Evolutionary conservation across 2,113 vertebrate species (phyloP), one percentile per base, ranked within the genome.

Genomic region (Oophaga pumilio): DNA sequence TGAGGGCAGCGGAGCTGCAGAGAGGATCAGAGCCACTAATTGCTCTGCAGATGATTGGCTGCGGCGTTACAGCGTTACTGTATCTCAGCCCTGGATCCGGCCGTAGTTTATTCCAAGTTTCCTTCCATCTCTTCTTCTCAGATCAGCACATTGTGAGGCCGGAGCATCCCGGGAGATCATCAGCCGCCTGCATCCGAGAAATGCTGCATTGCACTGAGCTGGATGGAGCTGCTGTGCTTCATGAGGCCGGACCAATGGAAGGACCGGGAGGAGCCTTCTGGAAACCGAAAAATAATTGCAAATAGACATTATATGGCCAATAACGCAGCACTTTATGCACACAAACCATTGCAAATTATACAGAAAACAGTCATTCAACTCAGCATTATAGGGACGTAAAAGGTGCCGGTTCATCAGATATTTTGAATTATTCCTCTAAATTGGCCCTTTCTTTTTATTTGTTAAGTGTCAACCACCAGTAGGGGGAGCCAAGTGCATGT

Each of bases 41-140:
- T 57, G 53, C 76, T 79, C 76, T 79, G 76, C 76, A 59, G 76
- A 79, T 79, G n/a, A 43, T 33, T 43, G 28, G 69, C 14, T 73
- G 69, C 43, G 69, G 69, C 33, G 69, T 43, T 73, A 17, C 69
- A 43, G 26, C 33, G 4, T 71, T 28, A 28, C 28, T 73, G 18
- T 17, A 43, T 73, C 69, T 1, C 69, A 73, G 69, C 26, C 69
- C 17, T 5, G 33, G 3, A 43, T 18, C n/a, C 26, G 12, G 28
- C 28, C 33, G 1, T 2, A 73, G 26, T 73, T 73, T 73, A 73
- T 49, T 73, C 33, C 14, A 73, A 73, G 69, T 43, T 73, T 73
- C 69, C 33, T 53, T n/a, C 49, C 68, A 26, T 71, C 26, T 24
- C 24, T 24, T 77, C 76, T 12, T 77, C 49, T n/a, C 11, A 7